phyloP scores from a whole-genome alignment of 2,888 invertebrate species.

The Andrena haemorrhoa region DNA sequence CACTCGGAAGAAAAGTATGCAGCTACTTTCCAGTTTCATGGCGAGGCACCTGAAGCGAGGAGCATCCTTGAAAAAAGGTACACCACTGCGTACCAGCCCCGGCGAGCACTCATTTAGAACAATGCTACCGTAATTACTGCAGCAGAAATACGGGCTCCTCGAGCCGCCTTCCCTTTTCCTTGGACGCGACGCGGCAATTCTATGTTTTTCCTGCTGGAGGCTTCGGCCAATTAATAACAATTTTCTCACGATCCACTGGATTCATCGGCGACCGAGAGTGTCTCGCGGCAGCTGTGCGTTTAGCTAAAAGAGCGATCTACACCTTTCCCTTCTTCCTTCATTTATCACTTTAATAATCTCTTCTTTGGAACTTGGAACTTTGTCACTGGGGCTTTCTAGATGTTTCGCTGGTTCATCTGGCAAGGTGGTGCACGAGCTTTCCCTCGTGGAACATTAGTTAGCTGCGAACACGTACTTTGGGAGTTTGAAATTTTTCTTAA shows the following conservation, averaged over 20 bases:
- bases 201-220: conserved; percentile 13
- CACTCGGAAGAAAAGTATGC: conserved; percentile 72
- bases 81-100: conserved; percentile 22
- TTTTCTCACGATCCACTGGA: conserved; percentile 44
- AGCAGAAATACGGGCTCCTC: conserved; percentile 21
- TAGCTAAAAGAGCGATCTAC: conserved; percentile 6
- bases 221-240: conserved; percentile 35
- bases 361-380: background rate
- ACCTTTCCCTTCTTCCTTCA: conserved; percentile 20
- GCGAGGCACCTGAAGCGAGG: conserved; percentile 79
- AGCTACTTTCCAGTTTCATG: conserved; percentile 80
- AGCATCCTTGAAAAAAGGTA: conserved; percentile 81
- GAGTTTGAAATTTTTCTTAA: no score
- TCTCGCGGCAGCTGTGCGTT: background rate
- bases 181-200: background rate
- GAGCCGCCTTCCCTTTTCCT: conserved; percentile 5
- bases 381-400: background rate
- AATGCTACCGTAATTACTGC: conserved; percentile 54
- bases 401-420: background rate
- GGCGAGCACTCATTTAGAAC: conserved; percentile 58
- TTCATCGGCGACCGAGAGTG: background rate
- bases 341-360: conserved; percentile 17
- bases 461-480: no score
- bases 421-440: background rate
- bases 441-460: no score